phyloP scores from a whole-genome alignment of 2,113 vertebrate genomes.

The Bujurquina vittata region DNA sequence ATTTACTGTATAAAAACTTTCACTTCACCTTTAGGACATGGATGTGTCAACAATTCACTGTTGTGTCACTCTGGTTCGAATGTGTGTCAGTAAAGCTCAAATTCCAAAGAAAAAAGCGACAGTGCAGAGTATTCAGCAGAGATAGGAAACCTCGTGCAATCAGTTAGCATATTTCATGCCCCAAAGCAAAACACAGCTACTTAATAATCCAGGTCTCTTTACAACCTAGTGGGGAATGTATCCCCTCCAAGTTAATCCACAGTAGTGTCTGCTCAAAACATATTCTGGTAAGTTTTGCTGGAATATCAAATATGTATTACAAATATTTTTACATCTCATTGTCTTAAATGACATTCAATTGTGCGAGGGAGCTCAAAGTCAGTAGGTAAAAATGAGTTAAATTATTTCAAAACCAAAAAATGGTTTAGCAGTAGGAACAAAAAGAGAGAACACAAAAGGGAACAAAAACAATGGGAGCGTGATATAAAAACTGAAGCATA shows the following conservation, averaged over 20 bases:
- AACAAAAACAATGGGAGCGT: not conserved
- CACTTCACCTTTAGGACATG: not conserved
- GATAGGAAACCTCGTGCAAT: constrained; percentile 40
- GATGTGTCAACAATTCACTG: not conserved
- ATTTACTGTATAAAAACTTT: not conserved
- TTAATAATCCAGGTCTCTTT: constrained; percentile 60
- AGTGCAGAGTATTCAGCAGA: constrained; percentile 8
- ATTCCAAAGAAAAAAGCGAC: constrained; percentile 21
- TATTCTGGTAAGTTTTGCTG: not conserved
- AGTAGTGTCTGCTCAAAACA: constrained; percentile 3
- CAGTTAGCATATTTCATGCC: constrained; percentile 45
- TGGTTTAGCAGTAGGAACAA: not conserved
- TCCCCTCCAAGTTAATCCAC: not conserved
- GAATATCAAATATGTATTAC: not conserved
- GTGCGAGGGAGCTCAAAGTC: not conserved
- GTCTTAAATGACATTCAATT: not conserved
- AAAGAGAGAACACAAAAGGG: not conserved
- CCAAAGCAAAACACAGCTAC: constrained; percentile 36
- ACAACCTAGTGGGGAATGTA: constrained; percentile 17
- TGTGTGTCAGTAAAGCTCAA: constrained; percentile 8
- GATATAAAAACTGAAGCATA: constrained; percentile 4
- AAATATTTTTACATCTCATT: not conserved
- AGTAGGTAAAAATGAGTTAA: not conserved
- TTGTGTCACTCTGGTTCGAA: not conserved
- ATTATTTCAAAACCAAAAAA: not conserved